Evolutionary conservation across 2,113 vertebrate species (phyloP).

Genomic region (Petroica traversi): DNA sequence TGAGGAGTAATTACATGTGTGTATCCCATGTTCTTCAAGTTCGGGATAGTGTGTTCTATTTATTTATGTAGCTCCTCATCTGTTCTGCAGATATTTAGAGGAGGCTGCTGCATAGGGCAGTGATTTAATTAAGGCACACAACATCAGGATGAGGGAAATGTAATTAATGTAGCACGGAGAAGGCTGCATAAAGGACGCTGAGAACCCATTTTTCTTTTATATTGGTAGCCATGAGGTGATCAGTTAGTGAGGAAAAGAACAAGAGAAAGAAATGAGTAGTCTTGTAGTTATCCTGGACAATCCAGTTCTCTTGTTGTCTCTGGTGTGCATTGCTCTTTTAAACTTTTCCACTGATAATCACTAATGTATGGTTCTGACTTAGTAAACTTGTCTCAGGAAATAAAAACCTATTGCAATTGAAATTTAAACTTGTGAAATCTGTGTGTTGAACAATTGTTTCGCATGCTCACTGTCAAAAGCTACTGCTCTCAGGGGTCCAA

Average conservation of each 20-base stretch:
- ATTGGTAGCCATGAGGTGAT: not conserved
- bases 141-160: not conserved
- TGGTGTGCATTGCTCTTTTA: not conserved
- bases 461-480: not conserved
- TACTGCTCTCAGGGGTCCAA: fast-evolving
- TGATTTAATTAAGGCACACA: not conserved
- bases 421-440: not conserved
- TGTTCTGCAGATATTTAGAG: not conserved
- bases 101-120: not conserved
- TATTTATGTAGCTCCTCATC: not conserved
- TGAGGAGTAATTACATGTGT: not conserved
- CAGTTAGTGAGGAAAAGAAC: not conserved
- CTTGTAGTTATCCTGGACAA: not conserved
- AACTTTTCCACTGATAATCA: not conserved
- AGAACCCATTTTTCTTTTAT: not conserved
- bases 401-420: not conserved
- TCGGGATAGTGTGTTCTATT: not conserved
- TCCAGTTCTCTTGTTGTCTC: not conserved
- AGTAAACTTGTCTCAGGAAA: not conserved
- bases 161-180: not conserved
- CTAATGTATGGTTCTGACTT: not conserved
- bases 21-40: not conserved
- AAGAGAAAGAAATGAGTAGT: not conserved
- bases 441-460: not conserved
- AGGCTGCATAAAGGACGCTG: not conserved